Percentiles rank a stretch among this genome's conserved stretches.
phyloP scores from a whole-genome alignment of 2,888 invertebrate species.

The Dermolepida albohirtum region DNA sequence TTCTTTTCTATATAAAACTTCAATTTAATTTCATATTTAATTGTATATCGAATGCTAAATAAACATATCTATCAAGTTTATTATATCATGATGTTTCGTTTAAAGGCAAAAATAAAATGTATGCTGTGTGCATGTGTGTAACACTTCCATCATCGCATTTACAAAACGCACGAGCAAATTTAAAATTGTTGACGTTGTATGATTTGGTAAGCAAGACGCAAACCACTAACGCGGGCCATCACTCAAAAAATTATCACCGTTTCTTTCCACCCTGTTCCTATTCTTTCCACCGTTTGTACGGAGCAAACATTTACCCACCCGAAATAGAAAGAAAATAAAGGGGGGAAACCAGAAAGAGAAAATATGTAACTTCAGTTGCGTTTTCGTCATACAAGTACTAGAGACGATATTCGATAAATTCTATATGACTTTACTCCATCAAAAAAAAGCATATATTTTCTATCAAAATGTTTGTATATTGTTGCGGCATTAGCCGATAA shows the following conservation, averaged over 20 bases:
- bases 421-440: no score
- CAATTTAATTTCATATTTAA: no score
- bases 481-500: no score
- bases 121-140: not conserved
- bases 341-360: slow-evolving; percentile 47
- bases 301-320: slow-evolving; percentile 59
- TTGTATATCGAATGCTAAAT: no score
- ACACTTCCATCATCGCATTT: not conserved
- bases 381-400: not conserved
- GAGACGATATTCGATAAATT: no score
- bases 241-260: slow-evolving; percentile 58
- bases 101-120: no score
- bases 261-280: slow-evolving; percentile 41
- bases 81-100: no score
- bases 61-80: no score
- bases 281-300: slow-evolving; percentile 47
- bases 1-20: no score
- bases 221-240: slow-evolving; percentile 48
- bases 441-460: no score
- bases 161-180: slow-evolving; percentile 10
- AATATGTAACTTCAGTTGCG: slow-evolving; percentile 33
- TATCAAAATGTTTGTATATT: no score
- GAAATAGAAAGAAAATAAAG: slow-evolving; percentile 63
- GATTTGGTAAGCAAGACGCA: slow-evolving; percentile 48
- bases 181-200: slow-evolving; percentile 14